Percentiles rank a stretch among this genome's conserved stretches.
These are phyloP conservation scores for Azorinus chamasolen DNA, from an alignment of 2,888 invertebrate species.

Conservation along the genomic window DNA sequence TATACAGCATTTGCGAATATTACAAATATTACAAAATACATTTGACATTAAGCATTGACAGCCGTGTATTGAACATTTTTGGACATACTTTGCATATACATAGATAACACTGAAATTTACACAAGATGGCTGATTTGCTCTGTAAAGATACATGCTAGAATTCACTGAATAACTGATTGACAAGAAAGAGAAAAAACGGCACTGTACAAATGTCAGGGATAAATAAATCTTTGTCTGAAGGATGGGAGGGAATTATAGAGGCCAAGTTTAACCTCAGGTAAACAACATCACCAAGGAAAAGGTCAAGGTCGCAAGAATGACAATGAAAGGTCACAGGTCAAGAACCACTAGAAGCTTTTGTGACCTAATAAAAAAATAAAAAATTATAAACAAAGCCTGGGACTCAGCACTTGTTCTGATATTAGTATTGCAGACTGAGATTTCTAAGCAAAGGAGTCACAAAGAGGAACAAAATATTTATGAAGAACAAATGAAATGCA, in stretches of 20 bases:
- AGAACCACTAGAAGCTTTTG: conserved; percentile 16
- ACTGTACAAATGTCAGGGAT: conserved; percentile 43
- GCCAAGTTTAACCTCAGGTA: conserved; percentile 44
- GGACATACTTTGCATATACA: too few species aligned
- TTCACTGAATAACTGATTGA: conserved; percentile 38
- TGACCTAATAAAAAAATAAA: not conserved
- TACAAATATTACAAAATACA: too few species aligned
- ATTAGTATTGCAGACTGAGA: too few species aligned
- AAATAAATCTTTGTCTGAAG: conserved; percentile 25
- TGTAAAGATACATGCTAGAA: not conserved
- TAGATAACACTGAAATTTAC: too few species aligned
- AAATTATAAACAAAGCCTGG: conserved; percentile 20
- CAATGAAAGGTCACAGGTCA: conserved; percentile 47
- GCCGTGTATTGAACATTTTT: too few species aligned
- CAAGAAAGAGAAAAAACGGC: conserved; percentile 34
- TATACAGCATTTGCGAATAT: too few species aligned
- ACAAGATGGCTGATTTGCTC: too few species aligned
- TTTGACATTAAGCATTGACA: too few species aligned
- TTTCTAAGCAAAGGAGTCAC: too few species aligned
- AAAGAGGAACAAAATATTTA: too few species aligned
- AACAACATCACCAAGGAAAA: conserved; percentile 65
- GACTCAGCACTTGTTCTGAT: not conserved
- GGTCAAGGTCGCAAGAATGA: conserved; percentile 58
- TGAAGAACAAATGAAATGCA: too few species aligned
- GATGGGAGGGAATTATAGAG: conserved; percentile 22